phyloP scores from a whole-genome alignment of 2,113 vertebrate species.

The Polypterus bichir region DNA sequence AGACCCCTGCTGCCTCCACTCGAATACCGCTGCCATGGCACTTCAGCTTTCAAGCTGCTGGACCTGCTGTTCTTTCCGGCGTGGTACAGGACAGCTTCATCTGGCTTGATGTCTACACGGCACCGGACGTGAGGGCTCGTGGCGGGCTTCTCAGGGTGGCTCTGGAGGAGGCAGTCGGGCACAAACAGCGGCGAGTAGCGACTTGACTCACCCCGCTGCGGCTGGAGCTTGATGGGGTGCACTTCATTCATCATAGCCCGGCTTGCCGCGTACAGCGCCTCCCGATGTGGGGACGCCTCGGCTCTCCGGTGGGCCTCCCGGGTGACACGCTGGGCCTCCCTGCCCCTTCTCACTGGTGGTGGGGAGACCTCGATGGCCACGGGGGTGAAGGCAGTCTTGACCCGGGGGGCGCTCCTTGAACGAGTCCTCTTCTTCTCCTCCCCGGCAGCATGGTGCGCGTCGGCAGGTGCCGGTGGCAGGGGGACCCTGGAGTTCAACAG shows the following conservation, averaged over 20 bases:
- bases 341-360: conserved; percentile 41
- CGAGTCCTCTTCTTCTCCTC: conserved; percentile 61
- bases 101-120: conserved; percentile 85
- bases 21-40: conserved; percentile 50
- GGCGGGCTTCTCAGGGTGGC: conserved; percentile 37
- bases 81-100: conserved; percentile 71
- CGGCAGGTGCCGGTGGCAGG: conserved; percentile 32
- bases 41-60: conserved; percentile 35
- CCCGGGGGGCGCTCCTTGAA: conserved; percentile 73
- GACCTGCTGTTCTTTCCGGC: conserved; percentile 41
- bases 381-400: conserved; percentile 58
- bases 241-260: conserved; percentile 75
- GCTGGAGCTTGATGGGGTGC: conserved; percentile 88
- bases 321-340: conserved; percentile 44
- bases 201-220: conserved; percentile 62
- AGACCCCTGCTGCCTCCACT: conserved; percentile 54
- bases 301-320: conserved; percentile 42
- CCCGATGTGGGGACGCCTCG: conserved; percentile 58
- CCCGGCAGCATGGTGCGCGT: conserved; percentile 38
- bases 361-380: conserved; percentile 63
- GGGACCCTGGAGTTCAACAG: conserved; percentile 41
- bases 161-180: conserved; percentile 64
- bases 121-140: conserved; percentile 75
- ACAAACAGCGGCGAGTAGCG: conserved; percentile 75
- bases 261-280: conserved; percentile 45